Evolutionary conservation across 1,140 invertebrate species (phyloP).

Genomic region (Calycopis cecrops): DNA sequence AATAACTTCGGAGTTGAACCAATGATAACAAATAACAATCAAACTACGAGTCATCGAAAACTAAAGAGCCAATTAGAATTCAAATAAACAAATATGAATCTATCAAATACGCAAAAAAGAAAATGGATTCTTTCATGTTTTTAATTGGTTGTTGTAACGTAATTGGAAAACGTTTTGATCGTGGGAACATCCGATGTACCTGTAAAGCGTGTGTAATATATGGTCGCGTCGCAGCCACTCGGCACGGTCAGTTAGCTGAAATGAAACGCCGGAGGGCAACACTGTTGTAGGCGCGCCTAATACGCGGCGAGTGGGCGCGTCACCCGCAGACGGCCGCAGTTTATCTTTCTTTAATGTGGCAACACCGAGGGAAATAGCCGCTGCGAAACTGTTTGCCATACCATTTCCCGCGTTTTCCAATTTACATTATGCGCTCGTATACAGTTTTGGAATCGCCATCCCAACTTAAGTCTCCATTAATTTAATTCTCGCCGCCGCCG

Average conservation of each 20-base stretch:
- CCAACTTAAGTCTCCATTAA: no score
- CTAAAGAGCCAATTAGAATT: no score
- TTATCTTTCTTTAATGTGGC: slow-evolving; percentile 64
- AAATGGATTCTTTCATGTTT: no score
- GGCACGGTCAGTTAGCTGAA: slow-evolving; percentile 54
- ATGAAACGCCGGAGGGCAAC: slow-evolving; percentile 64
- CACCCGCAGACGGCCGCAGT: slow-evolving; percentile 56
- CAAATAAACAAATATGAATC: no score
- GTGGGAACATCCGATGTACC: background rate
- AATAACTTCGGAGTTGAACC: no score
- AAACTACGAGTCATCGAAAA: no score
- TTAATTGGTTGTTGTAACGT: no score
- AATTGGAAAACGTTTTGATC: no score
- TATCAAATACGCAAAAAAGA: no score
- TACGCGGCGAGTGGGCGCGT: slow-evolving; percentile 61
- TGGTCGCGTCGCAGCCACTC: slow-evolving; percentile 49
- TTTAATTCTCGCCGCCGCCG: no score
- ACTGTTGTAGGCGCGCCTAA: slow-evolving; percentile 58
- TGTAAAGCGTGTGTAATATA: slow-evolving; percentile 40
- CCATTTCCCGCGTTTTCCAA: slow-evolving; percentile 38
- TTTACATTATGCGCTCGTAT: background rate
- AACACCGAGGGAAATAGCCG: slow-evolving; percentile 53
- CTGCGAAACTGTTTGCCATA: slow-evolving; percentile 55
- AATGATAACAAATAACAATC: no score
- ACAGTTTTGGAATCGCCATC: no score